These are phyloP conservation scores for Hydrolagus affinis DNA, from an alignment of 2,113 vertebrate species.

Conservation along the genomic window DNA sequence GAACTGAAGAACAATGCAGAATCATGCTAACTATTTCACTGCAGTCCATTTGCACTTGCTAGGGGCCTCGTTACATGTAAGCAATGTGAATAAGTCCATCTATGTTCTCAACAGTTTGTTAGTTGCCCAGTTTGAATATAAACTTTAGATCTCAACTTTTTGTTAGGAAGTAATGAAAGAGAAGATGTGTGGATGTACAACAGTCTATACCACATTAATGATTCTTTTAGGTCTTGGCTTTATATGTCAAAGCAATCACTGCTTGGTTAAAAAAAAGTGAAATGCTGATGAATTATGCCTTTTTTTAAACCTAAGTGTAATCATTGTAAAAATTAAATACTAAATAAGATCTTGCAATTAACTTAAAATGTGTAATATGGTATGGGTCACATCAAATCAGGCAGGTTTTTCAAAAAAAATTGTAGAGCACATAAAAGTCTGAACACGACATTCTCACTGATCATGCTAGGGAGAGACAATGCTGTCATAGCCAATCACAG, in stretches of 20 bases:
- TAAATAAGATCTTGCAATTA: no score
- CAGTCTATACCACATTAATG: background rate
- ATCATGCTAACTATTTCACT: background rate
- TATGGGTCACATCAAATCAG: no score
- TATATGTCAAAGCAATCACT: background rate
- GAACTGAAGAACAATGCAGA: constrained; percentile 67
- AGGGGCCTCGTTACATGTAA: background rate
- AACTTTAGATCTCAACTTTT: background rate
- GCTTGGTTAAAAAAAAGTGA: background rate
- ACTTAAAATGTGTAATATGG: no score
- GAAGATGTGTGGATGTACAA: background rate
- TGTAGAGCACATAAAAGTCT: no score
- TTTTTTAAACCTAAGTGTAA: background rate
- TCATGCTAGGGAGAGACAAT: no score
- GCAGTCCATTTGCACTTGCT: background rate
- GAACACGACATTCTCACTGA: no score
- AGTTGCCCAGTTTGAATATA: background rate
- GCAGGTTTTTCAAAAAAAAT: no score
- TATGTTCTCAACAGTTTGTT: background rate
- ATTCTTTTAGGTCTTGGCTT: background rate
- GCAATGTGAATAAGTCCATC: background rate
- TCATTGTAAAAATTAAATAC: background rate
- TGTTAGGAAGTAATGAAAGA: background rate
- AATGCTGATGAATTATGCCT: background rate
- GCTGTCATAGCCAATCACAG: no score